phyloP scores from a whole-genome alignment of 1,140 invertebrate genomes.

The Solenopsis invicta region DNA sequence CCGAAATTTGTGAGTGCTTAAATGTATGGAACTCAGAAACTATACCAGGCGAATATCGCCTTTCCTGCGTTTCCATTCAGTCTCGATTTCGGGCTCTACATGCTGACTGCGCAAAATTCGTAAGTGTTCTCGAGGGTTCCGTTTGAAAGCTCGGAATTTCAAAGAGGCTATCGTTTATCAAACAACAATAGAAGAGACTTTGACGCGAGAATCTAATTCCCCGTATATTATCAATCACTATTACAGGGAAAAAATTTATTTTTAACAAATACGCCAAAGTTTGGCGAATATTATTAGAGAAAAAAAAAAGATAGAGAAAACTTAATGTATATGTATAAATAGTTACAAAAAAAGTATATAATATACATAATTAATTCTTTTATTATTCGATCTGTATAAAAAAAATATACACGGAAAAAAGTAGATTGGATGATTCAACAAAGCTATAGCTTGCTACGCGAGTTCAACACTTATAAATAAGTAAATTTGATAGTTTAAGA shows the following conservation, averaged over 20 bases:
- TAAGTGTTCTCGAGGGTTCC: background rate
- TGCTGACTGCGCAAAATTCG: slow-evolving; percentile 37
- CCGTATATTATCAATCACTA: background rate
- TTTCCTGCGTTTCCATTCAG: background rate
- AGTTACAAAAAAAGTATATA: background rate
- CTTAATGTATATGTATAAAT: background rate
- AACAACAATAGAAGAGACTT: slow-evolving; percentile 31
- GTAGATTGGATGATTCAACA: too few species aligned
- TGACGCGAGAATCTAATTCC: background rate
- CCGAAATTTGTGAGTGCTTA: slow-evolving; percentile 60
- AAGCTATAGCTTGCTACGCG: too few species aligned
- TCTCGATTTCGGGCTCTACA: slow-evolving; percentile 19
- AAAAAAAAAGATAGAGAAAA: background rate
- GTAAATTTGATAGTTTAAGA: too few species aligned
- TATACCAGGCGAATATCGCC: slow-evolving; percentile 25
- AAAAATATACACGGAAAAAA: too few species aligned
- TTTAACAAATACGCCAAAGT: background rate
- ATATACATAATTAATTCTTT: background rate
- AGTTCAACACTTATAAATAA: too few species aligned
- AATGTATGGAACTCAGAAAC: slow-evolving; percentile 17
- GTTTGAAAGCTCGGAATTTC: slow-evolving; percentile 21
- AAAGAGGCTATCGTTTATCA: slow-evolving; percentile 16
- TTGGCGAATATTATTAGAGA: background rate
- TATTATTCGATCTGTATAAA: too few species aligned
- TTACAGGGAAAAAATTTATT: background rate